Evolutionary conservation across 2,888 invertebrate genomes (phyloP).

Genomic region (Drosophila algonquin): DNA sequence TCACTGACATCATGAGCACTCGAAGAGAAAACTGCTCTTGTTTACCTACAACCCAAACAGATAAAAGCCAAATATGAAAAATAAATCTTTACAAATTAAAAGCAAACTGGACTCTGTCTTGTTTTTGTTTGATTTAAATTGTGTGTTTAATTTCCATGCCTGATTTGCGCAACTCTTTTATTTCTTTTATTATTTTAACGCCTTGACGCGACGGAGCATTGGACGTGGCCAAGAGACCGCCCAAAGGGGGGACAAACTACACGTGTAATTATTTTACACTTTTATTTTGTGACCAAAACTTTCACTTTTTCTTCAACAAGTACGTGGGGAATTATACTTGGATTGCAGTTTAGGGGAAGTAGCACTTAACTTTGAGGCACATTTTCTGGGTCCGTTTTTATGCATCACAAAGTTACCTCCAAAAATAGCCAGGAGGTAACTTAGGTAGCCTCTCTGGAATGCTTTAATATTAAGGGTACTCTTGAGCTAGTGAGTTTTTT

Average conservation of each 20-base stretch:
- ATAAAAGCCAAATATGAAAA: background rate
- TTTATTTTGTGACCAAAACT: constrained; percentile 36
- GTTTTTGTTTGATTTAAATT: constrained; percentile 10
- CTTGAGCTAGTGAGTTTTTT: too few species aligned
- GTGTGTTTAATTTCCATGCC: constrained; percentile 1
- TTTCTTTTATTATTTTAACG: constrained; percentile 11
- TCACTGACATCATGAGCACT: constrained; percentile 22
- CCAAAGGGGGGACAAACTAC: constrained; percentile 1
- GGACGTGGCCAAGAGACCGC: background rate
- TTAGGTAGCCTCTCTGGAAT: background rate
- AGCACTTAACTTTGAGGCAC: background rate
- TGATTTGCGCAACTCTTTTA: constrained; percentile 2
- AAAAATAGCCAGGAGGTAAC: too few species aligned
- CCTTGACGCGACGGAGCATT: background rate
- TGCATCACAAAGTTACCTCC: background rate
- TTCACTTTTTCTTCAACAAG: constrained; percentile 24
- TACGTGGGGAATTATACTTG: constrained; percentile 2
- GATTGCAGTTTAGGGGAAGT: background rate
- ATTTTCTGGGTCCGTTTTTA: background rate
- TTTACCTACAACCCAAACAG: constrained; percentile 19
- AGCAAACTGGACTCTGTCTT: background rate
- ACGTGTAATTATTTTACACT: constrained; percentile 30
- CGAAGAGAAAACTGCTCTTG: constrained; percentile 24
- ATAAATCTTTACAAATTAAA: constrained; percentile 10
- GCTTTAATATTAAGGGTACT: background rate